Evolutionary conservation across 2,113 vertebrate genomes (phyloP).

Genomic region (Gobiocypris rarus): DNA sequence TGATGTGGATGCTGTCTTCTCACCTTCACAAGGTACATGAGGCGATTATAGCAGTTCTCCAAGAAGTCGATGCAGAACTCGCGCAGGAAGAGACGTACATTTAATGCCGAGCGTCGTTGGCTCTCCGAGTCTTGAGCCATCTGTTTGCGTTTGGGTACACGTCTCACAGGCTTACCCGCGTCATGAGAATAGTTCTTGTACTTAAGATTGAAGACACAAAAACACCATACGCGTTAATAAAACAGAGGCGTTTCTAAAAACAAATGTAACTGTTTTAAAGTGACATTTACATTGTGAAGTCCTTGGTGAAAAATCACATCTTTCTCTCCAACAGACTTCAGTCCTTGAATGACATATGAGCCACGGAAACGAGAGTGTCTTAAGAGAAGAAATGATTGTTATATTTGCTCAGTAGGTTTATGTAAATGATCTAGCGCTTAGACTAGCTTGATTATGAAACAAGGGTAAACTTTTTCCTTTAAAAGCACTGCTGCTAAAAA

Average conservation of each 20-base stretch:
- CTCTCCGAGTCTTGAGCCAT: conserved; percentile 75
- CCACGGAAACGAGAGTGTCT: conserved; percentile 95
- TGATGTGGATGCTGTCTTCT: conserved; percentile 7
- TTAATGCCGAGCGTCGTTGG: conserved; percentile 84
- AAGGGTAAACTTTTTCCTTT: no score
- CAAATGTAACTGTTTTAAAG: neutral
- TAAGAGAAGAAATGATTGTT: neutral
- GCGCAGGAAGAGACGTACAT: conserved; percentile 88
- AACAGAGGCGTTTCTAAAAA: neutral
- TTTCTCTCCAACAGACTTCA: conserved; percentile 89
- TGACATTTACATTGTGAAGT: conserved; percentile 84
- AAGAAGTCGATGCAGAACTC: conserved; percentile 92
- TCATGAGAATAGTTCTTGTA: conserved; percentile 90
- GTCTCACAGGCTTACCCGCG: conserved; percentile 80
- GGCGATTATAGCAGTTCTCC: conserved; percentile 92
- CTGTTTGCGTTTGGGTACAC: conserved; percentile 83
- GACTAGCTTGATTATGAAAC: neutral
- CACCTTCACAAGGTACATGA: conserved; percentile 96
- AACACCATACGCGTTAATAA: neutral
- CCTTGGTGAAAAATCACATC: conserved; percentile 92
- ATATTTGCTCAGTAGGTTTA: no score
- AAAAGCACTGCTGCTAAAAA: neutral
- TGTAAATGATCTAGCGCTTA: neutral
- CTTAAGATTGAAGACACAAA: conserved; percentile 62
- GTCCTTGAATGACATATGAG: conserved; percentile 88